Base-by-base conservation (phyloP, 2,113 vertebrate genomes). In the Pseudolaguvia tuberculata region DNA sequence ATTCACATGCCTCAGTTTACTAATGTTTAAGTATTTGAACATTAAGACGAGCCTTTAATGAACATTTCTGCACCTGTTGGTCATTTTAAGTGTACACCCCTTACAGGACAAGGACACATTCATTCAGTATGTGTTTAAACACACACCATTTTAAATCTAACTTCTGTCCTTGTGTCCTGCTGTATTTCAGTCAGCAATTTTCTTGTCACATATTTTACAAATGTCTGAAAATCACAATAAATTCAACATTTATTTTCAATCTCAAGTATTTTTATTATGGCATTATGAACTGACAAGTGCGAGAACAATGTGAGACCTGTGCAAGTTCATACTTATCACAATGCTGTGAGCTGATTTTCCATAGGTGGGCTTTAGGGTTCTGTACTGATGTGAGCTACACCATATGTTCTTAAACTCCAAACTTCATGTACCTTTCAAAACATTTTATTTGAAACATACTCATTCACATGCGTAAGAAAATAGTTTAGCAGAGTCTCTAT, bases 21-120 rank as follows among this genome's bases (percentile, higher is more conserved):
- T 48, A 17, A 70, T 71, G 59, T 55, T 80, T 69, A 69, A 85
- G 82, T 88, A 90, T 91, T 90, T 88, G 89, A 90, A 78, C 80
- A 78, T 78, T 73, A 73, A 74, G 61, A 73, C 52, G 72, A 80
- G 67, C 61, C 79, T 78, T 71, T 81, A 88, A 79, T 65, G 77
- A 56, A 80, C 61, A 68, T 63, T 73, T 51, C 73, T 72, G 63
- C 50, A 66, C 51, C 82, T 87, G 62, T 86, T 83, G 79, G 25
- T 73, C 23, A 65, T 70, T 53, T 39, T 76, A 80, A 55, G 70
- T 76, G 71, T 11, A 56, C 39, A 53, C 42, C 69, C 51, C 53
- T 25, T 61, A 75, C 59, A 10, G 18, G 18, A 25, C 1, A 21
- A 39, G 25, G n/a, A 61, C 7, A 48, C 4, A 47, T 56, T 20